Conservation (phyloP, 2,888 invertebrate species). For the Dyspetes luteomarginatus region DNA sequence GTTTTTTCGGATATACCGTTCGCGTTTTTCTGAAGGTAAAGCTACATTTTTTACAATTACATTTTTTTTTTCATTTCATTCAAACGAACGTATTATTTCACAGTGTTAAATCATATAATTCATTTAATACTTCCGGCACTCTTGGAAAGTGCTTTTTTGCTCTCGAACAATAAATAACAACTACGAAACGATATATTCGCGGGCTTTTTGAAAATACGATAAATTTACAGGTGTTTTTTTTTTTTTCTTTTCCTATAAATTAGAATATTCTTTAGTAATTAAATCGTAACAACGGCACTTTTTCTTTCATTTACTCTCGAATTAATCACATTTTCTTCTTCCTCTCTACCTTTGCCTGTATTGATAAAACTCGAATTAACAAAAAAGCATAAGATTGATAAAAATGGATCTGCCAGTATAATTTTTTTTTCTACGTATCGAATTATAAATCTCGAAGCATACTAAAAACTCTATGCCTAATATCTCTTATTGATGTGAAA, state of each 20-base stretch:
- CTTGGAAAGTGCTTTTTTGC: slow-evolving; percentile 27
- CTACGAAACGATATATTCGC: slow-evolving; percentile 71
- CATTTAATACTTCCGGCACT: slow-evolving; percentile 54
- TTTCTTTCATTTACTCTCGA: slow-evolving; percentile 44
- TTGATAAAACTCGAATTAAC: neutral
- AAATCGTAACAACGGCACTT: slow-evolving; percentile 37
- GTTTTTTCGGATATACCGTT: slow-evolving; percentile 3
- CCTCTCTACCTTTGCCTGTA: neutral
- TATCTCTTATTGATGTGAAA: slow-evolving; percentile 29
- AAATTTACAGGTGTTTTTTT: slow-evolving; percentile 69
- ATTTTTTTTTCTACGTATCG: neutral
- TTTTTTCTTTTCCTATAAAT: slow-evolving; percentile 48
- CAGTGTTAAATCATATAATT: slow-evolving; percentile 26
- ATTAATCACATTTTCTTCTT: slow-evolving; percentile 18
- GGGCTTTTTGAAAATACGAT: slow-evolving; percentile 66
- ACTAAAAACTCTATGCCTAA: neutral
- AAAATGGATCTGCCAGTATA: neutral
- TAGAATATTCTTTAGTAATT: slow-evolving; percentile 48
- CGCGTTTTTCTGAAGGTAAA: neutral
- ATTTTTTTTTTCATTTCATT: slow-evolving; percentile 3
- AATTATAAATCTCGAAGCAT: slow-evolving; percentile 8
- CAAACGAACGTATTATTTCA: neutral
- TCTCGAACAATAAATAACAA: slow-evolving; percentile 70
- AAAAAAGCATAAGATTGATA: no score
- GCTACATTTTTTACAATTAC: slow-evolving; percentile 3